Base-by-base conservation (phyloP, 1,140 invertebrate species). In the Camponotus vicinus region DNA sequence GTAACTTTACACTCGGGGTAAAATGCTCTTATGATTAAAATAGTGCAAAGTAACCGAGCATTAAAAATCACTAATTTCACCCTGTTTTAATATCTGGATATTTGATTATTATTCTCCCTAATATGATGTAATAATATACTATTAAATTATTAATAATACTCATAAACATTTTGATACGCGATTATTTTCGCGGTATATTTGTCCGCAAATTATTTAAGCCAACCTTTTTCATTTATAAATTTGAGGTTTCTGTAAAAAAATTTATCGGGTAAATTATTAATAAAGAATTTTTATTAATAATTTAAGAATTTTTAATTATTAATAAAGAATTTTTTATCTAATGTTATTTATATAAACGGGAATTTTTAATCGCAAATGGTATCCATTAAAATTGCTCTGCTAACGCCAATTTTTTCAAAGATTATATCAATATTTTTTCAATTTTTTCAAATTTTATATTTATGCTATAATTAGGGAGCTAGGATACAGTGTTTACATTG, bases 101-200 rank as follows among this genome's bases (percentile, higher is more conserved):
- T 32, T 69, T 42, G 42, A n/a, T 40, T 15, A 61, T 69, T 27
- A 27, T 27, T 69, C 32, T 18, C 13, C 45, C 34, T 70, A 70
- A 79, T 79, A 55, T 27, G 27, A 40, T 40, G 21, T n/a, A 15
- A 34, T 55, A 70, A 77, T 27, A 37, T 13, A 13, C 32, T 9
- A 69, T 80, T 69, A 79, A 79, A 40, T 69, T 55, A 40, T 15
- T 8, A 15, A 40, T 80, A 52, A 55, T 40, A n/a, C n/a, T 42
- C 3, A 57, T 7, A 37, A 15, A 27, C 13, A 75, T 75, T 59
- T 59, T 37, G 11, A 13, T 27, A 27, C 27, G 27, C 27, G 27
- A 15, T n/a, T 3, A 5, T 63, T 63, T 77, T 57, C 21, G 37
- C 11, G 9, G 6, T 7, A 59, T 9, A 37, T 13, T 59, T 34